phyloP scores from a whole-genome alignment of 1,140 invertebrate species.

The Stenopsyche tienmushanensis region DNA sequence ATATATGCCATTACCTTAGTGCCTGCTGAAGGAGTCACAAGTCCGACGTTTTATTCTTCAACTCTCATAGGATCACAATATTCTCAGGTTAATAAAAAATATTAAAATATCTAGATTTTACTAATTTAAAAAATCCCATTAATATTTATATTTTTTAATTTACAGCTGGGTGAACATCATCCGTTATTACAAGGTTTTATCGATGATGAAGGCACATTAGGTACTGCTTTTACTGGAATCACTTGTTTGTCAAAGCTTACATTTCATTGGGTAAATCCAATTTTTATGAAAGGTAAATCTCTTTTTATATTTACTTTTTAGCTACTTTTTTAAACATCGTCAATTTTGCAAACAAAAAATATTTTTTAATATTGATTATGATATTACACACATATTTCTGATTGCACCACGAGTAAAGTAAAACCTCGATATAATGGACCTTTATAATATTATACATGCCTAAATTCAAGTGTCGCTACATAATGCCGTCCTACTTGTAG shows the following conservation, averaged over 20 bases:
- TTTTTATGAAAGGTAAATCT: conserved; percentile 79
- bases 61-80: conserved; percentile 56
- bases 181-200: conserved; percentile 55
- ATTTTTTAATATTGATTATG: no score
- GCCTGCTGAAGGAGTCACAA: conserved; percentile 54
- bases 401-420: no score
- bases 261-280: conserved; percentile 85
- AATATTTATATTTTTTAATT: conserved; percentile 34
- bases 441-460: no score
- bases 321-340: background rate
- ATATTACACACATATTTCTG: background rate
- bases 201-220: conserved; percentile 64
- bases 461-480: no score
- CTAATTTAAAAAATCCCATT: conserved; percentile 13
- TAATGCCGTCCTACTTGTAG: no score
- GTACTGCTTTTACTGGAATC: conserved; percentile 77
- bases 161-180: conserved; percentile 62
- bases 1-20: conserved; percentile 65
- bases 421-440: no score
- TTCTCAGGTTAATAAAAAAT: conserved; percentile 53
- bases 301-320: background rate
- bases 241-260: conserved; percentile 71
- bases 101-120: conserved; percentile 19
- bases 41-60: conserved; percentile 53
- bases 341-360: background rate